Conservation (phyloP, 2,797 vertebrate genomes). For the Phoebastria nigripes region DNA sequence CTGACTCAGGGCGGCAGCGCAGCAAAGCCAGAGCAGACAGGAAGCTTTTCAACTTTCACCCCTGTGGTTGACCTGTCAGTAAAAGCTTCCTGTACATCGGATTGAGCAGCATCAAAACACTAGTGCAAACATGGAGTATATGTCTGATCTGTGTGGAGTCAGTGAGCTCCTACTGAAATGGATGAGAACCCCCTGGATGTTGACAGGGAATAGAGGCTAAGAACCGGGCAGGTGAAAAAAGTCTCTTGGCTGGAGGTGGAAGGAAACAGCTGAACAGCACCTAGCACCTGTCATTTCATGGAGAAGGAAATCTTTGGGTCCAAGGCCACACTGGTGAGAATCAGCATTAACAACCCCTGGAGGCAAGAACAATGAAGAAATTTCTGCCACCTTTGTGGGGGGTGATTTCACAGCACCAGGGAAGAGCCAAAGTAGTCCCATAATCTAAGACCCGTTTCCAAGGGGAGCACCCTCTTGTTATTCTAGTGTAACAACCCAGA, state of each 20-base stretch:
- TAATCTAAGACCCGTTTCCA: not conserved
- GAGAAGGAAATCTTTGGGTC: not conserved
- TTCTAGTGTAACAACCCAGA: not conserved
- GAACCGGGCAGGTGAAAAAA: not conserved
- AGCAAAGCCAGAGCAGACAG: not conserved
- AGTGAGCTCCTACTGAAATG: rapidly evolving
- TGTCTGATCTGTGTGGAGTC: not conserved
- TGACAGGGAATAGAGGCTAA: not conserved
- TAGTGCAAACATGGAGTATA: not conserved
- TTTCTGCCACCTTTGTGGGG: not conserved
- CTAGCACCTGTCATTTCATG: not conserved
- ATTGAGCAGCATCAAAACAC: not conserved
- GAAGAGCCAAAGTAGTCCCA: not conserved
- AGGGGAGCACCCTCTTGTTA: not conserved
- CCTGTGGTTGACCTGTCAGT: not conserved
- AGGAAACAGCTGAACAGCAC: not conserved
- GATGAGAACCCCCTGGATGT: not conserved
- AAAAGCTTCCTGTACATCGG: rapidly evolving
- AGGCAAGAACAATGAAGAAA: not conserved
- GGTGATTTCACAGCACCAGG: not conserved
- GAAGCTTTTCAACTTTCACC: not conserved
- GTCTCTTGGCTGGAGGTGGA: not conserved
- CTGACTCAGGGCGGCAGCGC: rapidly evolving
- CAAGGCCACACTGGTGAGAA: not conserved
- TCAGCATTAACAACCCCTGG: not conserved